A percentile compares a stretch with the other conserved stretches of the same genome.
phyloP scores from a whole-genome alignment of 2,888 invertebrate genomes.

The Panopea generosa region DNA sequence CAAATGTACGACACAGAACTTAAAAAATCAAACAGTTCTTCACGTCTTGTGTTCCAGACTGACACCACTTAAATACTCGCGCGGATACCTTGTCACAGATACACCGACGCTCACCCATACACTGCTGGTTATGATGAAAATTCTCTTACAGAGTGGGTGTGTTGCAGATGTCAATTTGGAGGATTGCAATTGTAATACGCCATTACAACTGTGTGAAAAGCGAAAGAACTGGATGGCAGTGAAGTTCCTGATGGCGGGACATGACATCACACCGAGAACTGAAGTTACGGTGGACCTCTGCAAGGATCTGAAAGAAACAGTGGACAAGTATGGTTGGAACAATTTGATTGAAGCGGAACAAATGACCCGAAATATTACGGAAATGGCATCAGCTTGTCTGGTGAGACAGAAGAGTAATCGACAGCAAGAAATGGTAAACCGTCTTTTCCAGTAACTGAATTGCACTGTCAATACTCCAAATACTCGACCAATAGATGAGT shows the following conservation, averaged over 20 bases:
- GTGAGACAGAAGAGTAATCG: not conserved
- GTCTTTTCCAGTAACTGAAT: too few relatives aligned
- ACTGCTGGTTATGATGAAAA: conserved; percentile 40
- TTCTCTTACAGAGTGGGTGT: conserved; percentile 35
- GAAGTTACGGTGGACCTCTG: conserved; percentile 20
- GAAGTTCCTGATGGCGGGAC: conserved; percentile 15
- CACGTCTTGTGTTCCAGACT: conserved; percentile 37
- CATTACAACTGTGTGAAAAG: conserved; percentile 22
- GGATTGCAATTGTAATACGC: conserved; percentile 13
- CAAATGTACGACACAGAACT: conserved; percentile 28
- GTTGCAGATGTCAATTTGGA: not conserved
- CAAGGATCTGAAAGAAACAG: conserved; percentile 10
- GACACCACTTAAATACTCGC: conserved; percentile 24
- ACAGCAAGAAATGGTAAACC: conserved; percentile 10
- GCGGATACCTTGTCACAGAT: conserved; percentile 34
- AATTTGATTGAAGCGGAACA: conserved; percentile 26
- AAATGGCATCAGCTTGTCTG: conserved; percentile 20
- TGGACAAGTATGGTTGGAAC: conserved; percentile 22
- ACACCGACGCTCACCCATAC: conserved; percentile 35
- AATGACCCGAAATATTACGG: conserved; percentile 27
- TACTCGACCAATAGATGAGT: too few relatives aligned
- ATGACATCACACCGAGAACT: conserved; percentile 7
- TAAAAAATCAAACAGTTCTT: conserved; percentile 36
- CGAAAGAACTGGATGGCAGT: conserved; percentile 39
- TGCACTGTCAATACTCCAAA: too few relatives aligned